Percentiles rank a stretch among this genome's conserved stretches.
These are phyloP conservation scores for Machimus atricapillus DNA, from an alignment of 2,888 invertebrate genomes.

Conservation along the genomic window DNA sequence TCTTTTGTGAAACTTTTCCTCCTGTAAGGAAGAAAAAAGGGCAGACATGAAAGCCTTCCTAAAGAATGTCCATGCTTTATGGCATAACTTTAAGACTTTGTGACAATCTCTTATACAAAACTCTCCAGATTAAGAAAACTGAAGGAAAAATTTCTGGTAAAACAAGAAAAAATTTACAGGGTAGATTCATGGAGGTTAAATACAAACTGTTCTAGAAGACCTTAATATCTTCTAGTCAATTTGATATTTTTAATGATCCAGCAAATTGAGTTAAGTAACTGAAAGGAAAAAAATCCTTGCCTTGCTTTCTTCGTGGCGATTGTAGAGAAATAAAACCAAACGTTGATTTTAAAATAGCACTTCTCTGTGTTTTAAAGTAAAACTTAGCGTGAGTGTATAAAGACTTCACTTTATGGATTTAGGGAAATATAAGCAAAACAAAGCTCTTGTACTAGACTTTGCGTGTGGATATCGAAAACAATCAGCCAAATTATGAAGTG, in stretches of 20 bases:
- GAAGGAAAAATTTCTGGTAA: neutral
- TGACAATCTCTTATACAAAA: constrained; percentile 11
- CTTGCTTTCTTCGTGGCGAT: neutral
- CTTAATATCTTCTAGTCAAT: constrained; percentile 14
- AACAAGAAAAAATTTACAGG: neutral
- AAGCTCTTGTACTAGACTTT: neutral
- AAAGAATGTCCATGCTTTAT: constrained; percentile 31
- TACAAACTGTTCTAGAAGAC: neutral
- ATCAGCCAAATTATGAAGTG: neutral
- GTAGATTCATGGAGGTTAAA: neutral
- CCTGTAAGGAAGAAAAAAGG: neutral
- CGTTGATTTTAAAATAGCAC: neutral
- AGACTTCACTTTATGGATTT: too few species aligned
- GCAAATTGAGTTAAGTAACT: constrained; percentile 16
- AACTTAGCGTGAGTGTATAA: too few species aligned
- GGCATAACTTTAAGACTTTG: constrained; percentile 36
- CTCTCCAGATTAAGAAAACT: neutral
- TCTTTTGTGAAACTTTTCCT: constrained; percentile 1
- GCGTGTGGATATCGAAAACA: neutral
- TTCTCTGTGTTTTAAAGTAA: neutral
- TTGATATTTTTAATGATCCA: constrained; percentile 28
- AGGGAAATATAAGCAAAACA: neutral
- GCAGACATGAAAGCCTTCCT: constrained; percentile 11
- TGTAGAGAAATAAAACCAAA: neutral
- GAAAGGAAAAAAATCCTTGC: neutral